A percentile compares a stretch with the other conserved stretches of the same genome.
These are phyloP conservation scores for Hirudinaria manillensis DNA, from an alignment of 2,888 invertebrate species.

Conservation along the genomic window DNA sequence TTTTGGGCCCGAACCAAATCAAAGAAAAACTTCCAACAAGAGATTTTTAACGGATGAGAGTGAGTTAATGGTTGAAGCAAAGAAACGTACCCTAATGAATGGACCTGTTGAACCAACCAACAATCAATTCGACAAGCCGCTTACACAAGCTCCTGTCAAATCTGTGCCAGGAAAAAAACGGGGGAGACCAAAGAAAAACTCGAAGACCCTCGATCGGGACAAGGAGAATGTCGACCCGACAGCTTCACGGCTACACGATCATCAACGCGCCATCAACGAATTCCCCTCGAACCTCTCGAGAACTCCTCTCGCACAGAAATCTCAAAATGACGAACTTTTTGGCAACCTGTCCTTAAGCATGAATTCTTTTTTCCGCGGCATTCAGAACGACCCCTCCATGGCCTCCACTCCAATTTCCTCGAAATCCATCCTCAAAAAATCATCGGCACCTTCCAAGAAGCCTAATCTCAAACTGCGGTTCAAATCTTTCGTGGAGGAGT, in stretches of 20 bases:
- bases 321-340: not conserved
- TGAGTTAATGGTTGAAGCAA: too few relatives aligned
- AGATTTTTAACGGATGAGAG: too few relatives aligned
- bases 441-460: constrained; percentile 10
- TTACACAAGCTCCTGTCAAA: not conserved
- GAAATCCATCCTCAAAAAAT: constrained; percentile 2
- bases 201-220: not conserved
- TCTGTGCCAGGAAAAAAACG: not conserved
- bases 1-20: too few relatives aligned
- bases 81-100: too few relatives aligned
- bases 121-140: too few relatives aligned
- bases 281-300: not conserved
- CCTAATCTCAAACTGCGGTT: constrained; percentile 23
- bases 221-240: not conserved
- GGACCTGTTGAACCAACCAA: too few relatives aligned
- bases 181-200: not conserved
- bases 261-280: not conserved
- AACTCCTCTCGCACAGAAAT: not conserved
- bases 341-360: not conserved
- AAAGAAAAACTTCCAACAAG: too few relatives aligned
- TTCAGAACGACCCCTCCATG: constrained; percentile 11
- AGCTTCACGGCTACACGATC: not conserved
- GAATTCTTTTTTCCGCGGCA: constrained; percentile 1
- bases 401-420: constrained; percentile 26
- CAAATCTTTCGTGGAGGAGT: constrained; percentile 29